Percentiles rank a stretch among this genome's conserved stretches.
These are phyloP conservation scores for Xyrichtys novacula DNA, from an alignment of 2,797 vertebrate genomes.

Conservation along the genomic window DNA sequence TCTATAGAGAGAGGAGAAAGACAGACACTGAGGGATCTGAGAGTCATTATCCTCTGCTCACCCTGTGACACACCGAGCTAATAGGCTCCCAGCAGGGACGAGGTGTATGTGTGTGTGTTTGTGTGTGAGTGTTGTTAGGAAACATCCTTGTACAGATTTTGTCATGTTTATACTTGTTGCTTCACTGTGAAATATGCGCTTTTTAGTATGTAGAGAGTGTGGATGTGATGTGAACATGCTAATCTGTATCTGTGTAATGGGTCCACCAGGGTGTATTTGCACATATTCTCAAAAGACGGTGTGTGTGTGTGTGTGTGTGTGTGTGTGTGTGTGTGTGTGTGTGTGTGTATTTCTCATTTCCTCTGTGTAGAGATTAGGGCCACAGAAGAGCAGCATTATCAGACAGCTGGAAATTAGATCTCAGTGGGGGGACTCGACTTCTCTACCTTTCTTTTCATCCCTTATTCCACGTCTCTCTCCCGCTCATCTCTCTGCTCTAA, in stretches of 20 bases:
- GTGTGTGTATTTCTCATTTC: constrained; percentile 77
- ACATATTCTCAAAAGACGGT: constrained; percentile 40
- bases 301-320: constrained; percentile 15
- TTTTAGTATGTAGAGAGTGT: neutral
- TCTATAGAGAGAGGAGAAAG: constrained; percentile 35
- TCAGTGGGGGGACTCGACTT: constrained; percentile 64
- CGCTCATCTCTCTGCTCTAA: constrained; percentile 13
- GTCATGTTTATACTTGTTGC: neutral
- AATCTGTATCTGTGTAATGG: constrained; percentile 18
- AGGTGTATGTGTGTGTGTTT: neutral
- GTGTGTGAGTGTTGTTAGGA: neutral
- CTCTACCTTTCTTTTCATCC: constrained; percentile 60
- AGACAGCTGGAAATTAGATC: constrained; percentile 81
- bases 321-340: constrained; percentile 21
- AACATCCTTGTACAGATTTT: constrained; percentile 8
- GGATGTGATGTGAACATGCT: neutral
- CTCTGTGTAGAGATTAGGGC: constrained; percentile 75
- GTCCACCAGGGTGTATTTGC: constrained; percentile 30
- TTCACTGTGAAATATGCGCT: neutral
- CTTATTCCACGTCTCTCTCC: constrained; percentile 49
- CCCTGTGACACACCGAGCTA: constrained; percentile 57
- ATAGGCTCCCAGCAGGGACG: constrained; percentile 61
- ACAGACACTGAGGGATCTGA: constrained; percentile 52
- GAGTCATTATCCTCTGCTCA: constrained; percentile 65
- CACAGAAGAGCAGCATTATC: constrained; percentile 76